These are phyloP conservation scores for Monomorium pharaonis DNA, from an alignment of 1,140 invertebrate species.

Conservation along the genomic window DNA sequence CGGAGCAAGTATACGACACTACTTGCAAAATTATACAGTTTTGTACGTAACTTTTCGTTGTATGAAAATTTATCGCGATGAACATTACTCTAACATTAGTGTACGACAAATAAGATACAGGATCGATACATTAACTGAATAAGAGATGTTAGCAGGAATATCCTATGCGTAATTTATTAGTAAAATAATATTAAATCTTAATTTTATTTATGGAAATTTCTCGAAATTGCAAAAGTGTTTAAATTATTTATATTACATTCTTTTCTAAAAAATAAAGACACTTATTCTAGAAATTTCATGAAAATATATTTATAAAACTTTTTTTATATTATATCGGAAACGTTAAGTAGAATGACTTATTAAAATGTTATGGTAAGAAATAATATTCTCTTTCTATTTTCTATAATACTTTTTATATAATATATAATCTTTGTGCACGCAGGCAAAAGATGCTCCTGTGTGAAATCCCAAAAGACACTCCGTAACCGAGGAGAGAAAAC, in stretches of 20 bases:
- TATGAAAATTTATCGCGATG: neutral
- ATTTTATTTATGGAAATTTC: too few relatives aligned
- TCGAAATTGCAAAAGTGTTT: too few relatives aligned
- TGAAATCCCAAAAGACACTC: slow-evolving; percentile 9
- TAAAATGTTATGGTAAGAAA: neutral
- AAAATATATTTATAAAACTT: too few relatives aligned
- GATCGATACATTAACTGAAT: neutral
- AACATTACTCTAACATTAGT: neutral
- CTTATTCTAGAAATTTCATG: too few relatives aligned
- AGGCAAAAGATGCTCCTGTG: neutral
- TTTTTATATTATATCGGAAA: too few relatives aligned
- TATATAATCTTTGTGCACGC: neutral
- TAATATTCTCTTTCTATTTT: neutral
- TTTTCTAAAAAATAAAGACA: too few relatives aligned
- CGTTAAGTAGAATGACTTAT: neutral
- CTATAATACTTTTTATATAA: neutral
- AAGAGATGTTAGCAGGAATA: neutral
- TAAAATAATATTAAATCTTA: neutral
- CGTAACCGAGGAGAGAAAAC: slow-evolving; percentile 11
- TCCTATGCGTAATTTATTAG: neutral
- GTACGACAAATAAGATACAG: neutral
- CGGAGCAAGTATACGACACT: neutral
- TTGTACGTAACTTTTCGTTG: neutral
- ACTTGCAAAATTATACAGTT: neutral
- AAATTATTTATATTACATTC: too few relatives aligned